These are phyloP conservation scores for Thamnophis elegans DNA, from an alignment of 2,797 vertebrate genomes.

Conservation along the genomic window DNA sequence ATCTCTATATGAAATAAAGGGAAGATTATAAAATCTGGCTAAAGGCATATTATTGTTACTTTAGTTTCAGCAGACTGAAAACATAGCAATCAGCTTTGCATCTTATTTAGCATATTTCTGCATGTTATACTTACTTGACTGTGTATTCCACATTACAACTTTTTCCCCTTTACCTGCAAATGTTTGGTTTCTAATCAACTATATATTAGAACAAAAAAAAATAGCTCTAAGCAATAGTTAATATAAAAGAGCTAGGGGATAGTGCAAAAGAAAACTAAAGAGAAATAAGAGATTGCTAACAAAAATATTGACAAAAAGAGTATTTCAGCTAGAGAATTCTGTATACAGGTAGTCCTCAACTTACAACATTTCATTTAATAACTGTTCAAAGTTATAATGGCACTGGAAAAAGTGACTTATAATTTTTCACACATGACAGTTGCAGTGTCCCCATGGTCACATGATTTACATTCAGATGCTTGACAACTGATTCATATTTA, in stretches of 20 bases:
- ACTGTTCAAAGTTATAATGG: neutral
- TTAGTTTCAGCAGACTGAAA: neutral
- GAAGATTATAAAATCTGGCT: neutral
- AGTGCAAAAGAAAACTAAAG: neutral
- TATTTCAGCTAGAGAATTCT: neutral
- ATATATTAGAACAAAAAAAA: neutral
- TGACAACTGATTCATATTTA: neutral
- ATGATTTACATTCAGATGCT: neutral
- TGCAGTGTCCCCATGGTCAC: neutral
- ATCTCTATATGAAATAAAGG: neutral
- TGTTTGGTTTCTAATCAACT: neutral
- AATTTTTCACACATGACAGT: neutral
- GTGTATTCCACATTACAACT: neutral
- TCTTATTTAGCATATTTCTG: neutral
- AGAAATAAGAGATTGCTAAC: neutral
- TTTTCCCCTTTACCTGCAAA: neutral
- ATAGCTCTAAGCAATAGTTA: neutral
- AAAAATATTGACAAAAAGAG: neutral
- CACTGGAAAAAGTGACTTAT: neutral
- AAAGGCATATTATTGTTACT: neutral
- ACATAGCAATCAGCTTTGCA: neutral
- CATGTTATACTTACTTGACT: neutral
- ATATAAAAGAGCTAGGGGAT: neutral
- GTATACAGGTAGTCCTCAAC: neutral
- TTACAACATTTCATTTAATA: neutral